Evolutionary conservation across 2,113 vertebrate genomes (phyloP).

Genomic region (Pterophyllum scalare): DNA sequence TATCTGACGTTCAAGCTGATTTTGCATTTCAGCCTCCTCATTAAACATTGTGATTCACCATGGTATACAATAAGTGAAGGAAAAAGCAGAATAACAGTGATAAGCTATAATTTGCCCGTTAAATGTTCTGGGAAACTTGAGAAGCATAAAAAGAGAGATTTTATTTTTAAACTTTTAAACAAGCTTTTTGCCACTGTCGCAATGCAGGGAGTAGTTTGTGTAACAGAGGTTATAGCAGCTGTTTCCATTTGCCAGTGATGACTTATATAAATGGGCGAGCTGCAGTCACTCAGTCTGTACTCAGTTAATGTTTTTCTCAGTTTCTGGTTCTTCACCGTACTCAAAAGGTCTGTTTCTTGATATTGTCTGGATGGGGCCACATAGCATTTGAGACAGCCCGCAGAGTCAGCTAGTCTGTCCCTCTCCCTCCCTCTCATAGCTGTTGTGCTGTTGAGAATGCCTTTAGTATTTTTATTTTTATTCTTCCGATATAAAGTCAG

Average conservation of each 20-base stretch:
- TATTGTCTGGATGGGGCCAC: background rate
- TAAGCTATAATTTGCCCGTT: accelerated
- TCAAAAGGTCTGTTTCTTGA: background rate
- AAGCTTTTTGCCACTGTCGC: background rate
- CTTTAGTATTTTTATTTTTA: conserved; percentile 37
- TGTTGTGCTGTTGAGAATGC: conserved; percentile 36
- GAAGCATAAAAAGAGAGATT: background rate
- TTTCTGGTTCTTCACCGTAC: background rate
- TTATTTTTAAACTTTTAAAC: background rate
- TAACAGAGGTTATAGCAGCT: background rate
- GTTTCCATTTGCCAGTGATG: background rate
- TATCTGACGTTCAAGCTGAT: background rate
- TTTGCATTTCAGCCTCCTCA: no score
- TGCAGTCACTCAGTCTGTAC: background rate
- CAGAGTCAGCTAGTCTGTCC: background rate
- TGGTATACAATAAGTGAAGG: background rate
- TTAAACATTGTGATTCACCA: background rate
- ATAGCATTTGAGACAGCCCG: background rate
- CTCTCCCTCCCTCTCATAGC: conserved; percentile 6
- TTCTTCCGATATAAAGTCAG: conserved; percentile 45
- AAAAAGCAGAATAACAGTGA: background rate
- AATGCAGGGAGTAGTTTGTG: background rate
- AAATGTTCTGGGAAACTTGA: background rate
- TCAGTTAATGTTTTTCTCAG: background rate
- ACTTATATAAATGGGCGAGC: background rate